A percentile compares a stretch with the other conserved stretches of the same genome.
phyloP scores from a whole-genome alignment of 2,888 invertebrate species.

The Anorthoa munda region DNA sequence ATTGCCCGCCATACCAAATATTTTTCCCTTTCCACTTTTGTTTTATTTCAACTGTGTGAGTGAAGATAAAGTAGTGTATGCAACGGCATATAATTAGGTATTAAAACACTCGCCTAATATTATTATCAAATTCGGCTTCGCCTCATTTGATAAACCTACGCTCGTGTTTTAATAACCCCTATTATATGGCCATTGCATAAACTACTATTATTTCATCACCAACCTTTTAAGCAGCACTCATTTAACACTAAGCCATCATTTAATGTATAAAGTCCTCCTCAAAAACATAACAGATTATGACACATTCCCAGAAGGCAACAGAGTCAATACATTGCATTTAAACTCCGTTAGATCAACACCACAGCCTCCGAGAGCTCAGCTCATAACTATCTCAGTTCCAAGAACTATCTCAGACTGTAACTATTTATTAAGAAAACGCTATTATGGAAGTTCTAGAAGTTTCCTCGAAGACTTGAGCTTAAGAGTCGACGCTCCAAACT shows the following conservation, averaged over 20 bases:
- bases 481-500: conserved; percentile 33
- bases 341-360: conserved; percentile 18
- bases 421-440: conserved; percentile 69
- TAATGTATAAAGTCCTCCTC: neutral
- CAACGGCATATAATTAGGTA: too few species aligned
- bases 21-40: too few species aligned
- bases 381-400: conserved; percentile 41
- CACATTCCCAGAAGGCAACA: neutral
- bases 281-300: neutral
- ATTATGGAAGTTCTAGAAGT: conserved; percentile 54
- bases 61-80: too few species aligned
- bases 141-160: too few species aligned
- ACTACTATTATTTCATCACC: too few species aligned
- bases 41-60: too few species aligned
- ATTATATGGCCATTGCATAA: too few species aligned
- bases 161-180: too few species aligned
- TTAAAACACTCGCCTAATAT: too few species aligned
- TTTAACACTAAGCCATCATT: neutral
- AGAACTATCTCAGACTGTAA: conserved; percentile 56
- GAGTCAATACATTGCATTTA: conserved; percentile 1
- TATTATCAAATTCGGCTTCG: too few species aligned
- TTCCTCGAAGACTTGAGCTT: conserved; percentile 29
- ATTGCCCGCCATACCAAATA: too few species aligned
- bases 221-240: neutral
- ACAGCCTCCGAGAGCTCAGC: conserved; percentile 21